These are phyloP conservation scores for Sander lucioperca DNA, from an alignment of 2,113 vertebrate species.

Conservation along the genomic window DNA sequence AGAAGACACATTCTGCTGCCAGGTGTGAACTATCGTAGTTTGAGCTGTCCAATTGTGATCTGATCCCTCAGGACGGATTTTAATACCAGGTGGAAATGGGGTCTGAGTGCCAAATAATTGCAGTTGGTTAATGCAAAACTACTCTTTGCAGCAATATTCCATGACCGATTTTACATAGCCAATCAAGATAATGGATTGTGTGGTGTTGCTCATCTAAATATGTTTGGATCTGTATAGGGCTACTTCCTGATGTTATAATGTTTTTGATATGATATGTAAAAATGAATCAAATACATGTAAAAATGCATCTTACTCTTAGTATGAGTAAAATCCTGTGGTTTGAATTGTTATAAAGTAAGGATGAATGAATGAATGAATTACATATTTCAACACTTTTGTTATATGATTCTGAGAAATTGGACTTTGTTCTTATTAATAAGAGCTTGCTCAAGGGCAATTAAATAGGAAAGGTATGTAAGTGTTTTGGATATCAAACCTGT, in stretches of 20 bases:
- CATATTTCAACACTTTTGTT: background rate
- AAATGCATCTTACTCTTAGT: background rate
- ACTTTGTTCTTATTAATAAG: background rate
- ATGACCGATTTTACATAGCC: background rate
- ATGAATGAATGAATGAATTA: background rate
- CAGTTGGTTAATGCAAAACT: slow-evolving; percentile 3
- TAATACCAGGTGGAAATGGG: too few relatives aligned
- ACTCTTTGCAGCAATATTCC: slow-evolving; percentile 30
- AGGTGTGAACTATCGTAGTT: too few relatives aligned
- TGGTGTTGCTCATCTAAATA: slow-evolving; percentile 9
- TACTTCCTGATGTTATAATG: background rate
- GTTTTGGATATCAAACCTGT: background rate
- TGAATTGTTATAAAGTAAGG: background rate
- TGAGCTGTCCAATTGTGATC: too few relatives aligned
- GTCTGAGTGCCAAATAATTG: background rate
- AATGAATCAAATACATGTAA: background rate
- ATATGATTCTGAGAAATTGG: background rate
- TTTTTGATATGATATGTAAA: background rate
- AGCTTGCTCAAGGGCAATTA: background rate
- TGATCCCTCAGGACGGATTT: too few relatives aligned
- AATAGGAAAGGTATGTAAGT: background rate
- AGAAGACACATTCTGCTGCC: too few relatives aligned
- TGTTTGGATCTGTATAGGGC: background rate
- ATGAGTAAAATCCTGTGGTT: background rate
- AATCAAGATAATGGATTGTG: slow-evolving; percentile 21